Percentiles rank a stretch among this genome's conserved stretches.
phyloP scores from a whole-genome alignment of 2,797 vertebrate genomes.

The Coluber constrictor region DNA sequence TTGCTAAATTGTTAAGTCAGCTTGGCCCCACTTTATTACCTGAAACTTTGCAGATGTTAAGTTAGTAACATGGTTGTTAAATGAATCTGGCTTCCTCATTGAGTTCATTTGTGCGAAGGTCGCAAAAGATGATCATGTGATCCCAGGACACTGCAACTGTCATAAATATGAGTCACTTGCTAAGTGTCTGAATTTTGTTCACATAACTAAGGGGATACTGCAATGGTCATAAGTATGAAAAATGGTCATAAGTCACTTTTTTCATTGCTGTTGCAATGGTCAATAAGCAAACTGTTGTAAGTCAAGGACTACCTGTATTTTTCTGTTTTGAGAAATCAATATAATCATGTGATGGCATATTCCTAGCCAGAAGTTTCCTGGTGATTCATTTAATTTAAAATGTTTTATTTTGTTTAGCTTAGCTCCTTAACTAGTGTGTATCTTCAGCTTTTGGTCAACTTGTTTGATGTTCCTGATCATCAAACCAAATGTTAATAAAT shows the following conservation, averaged over 20 bases:
- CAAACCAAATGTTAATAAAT: not conserved
- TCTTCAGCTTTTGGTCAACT: not conserved
- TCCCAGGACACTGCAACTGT: not conserved
- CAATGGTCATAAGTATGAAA: not conserved
- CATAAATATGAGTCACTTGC: not conserved
- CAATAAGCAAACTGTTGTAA: not conserved
- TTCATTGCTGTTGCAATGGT: not conserved
- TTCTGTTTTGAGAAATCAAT: not conserved
- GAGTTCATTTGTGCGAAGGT: not conserved
- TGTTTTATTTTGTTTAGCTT: not conserved
- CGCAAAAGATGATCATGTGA: not conserved
- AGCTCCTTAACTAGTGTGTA: not conserved
- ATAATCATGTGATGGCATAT: not conserved
- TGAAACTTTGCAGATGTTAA: not conserved
- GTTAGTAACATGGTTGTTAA: not conserved
- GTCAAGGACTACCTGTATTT: not conserved
- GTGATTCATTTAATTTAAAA: not conserved
- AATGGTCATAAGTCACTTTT: not conserved
- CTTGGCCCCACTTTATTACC: not conserved
- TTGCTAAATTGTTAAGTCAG: not conserved
- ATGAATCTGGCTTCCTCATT: not conserved
- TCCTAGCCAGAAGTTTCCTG: not conserved
- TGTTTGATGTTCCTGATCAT: not conserved
- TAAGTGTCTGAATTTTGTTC: not conserved
- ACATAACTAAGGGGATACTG: not conserved